Evolutionary conservation across 37 sponge, comb jelly and placozoan genomes (phyloP), one percentile per base, ranked within the genome.

Genomic region (Spongilla lacustris): DNA sequence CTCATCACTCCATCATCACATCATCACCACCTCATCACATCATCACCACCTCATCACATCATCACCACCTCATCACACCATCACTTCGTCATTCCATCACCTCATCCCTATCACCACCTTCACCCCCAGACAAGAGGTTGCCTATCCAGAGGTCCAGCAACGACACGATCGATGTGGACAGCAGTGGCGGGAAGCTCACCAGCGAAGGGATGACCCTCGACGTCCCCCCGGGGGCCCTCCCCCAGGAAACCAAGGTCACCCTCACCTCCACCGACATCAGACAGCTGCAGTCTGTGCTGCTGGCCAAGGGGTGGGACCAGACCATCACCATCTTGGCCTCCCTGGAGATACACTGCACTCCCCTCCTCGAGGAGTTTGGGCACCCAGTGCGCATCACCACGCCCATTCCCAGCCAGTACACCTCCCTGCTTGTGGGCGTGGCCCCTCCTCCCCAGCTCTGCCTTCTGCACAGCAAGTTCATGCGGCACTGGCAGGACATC

Each of bases 401-500:
- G 28, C 2, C 38, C 17, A 3, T 76, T 3, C 81, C 86, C 17
- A 66, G 70, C 21, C 71, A 75, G 0, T 4, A 33, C 41, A 38
- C 0, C 0, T 0, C 58, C 19, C 58, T 58, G 19, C 58, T 58
- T 17, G 0, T 14, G 19, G 58, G 58, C 1, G 1, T 71, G 14
- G n/a, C 8, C 2, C 3, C 75, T 0, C 21, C 1, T 23, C 33
- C 76, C 5, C 72, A 32, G 24, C 31, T 90, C 19, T 81, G 86
- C 2, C 76, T 90, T 0, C 35, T 90, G 69, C 90, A 90, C 26
- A 85, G 86, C 79, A 85, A 79, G 35, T 90, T 81, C 77, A 82
- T 85, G 72, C 50, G 81, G 5, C 80, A 85, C 36, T 90, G 90
- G 90, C 28, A 79, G 26, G 90, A 90, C 69, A 85, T 90, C 68